phyloP scores from a whole-genome alignment of 2,113 vertebrate genomes.

The Lipophrys pholis region DNA sequence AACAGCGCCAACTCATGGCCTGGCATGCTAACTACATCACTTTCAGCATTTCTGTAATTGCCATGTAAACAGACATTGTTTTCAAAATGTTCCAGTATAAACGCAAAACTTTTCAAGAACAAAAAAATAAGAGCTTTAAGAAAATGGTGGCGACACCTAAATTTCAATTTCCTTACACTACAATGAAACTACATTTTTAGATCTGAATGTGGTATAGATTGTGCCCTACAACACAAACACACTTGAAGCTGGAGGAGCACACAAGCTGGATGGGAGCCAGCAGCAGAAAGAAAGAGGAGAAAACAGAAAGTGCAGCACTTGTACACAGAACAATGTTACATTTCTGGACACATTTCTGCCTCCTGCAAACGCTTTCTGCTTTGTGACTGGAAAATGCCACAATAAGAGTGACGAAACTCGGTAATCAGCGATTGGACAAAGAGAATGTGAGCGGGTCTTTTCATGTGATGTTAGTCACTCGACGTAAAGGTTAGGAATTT shows the following conservation, averaged over 20 bases:
- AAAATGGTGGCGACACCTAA: not conserved
- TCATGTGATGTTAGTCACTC: no score
- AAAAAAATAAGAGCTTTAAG: not conserved
- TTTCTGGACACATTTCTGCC: constrained; percentile 1
- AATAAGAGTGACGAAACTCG: constrained; percentile 2
- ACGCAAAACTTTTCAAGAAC: no score
- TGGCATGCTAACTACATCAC: no score
- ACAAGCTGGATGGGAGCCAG: not conserved
- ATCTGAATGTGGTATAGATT: not conserved
- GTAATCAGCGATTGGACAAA: not conserved
- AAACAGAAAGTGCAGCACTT: not conserved
- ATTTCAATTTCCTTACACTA: not conserved
- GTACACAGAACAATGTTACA: constrained; percentile 4
- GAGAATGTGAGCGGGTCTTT: not conserved
- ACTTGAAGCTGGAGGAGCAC: not conserved
- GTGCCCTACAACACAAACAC: not conserved
- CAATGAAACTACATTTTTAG: constrained; percentile 14
- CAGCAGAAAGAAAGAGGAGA: not conserved
- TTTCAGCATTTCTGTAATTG: no score
- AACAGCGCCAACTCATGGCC: no score
- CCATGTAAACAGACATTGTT: no score
- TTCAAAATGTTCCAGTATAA: no score
- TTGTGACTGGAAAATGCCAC: not conserved
- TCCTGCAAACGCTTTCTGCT: not conserved
- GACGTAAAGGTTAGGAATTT: no score